Evolutionary conservation across 2,797 vertebrate genomes (phyloP).

Genomic region (Hippocampus kuda): DNA sequence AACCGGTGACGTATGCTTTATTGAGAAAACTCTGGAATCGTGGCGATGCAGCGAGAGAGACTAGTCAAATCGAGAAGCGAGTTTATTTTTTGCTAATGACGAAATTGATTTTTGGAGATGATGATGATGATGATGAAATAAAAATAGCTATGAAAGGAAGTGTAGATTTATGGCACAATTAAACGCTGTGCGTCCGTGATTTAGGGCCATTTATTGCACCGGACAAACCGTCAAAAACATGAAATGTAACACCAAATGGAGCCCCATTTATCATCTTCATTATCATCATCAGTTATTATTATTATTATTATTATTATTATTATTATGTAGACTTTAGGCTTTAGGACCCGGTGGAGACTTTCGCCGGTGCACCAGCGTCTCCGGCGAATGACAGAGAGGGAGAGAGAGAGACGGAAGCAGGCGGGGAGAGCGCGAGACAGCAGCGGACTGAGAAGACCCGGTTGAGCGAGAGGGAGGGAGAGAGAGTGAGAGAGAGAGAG

Average conservation of each 20-base stretch:
- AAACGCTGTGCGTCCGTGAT: no score
- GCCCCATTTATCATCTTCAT: no score
- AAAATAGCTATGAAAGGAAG: no score
- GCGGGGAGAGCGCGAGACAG: slow-evolving; percentile 40
- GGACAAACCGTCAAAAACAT: no score
- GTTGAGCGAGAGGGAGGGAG: slow-evolving; percentile 35
- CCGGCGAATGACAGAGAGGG: slow-evolving; percentile 32
- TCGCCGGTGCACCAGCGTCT: slow-evolving; percentile 38
- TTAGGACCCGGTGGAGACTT: slow-evolving; percentile 59
- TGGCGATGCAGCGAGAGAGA: background rate
- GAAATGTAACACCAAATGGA: no score
- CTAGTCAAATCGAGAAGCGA: no score
- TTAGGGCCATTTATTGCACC: no score
- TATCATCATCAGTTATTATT: no score
- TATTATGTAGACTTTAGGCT: slow-evolving; percentile 39
- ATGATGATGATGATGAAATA: no score
- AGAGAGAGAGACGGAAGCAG: slow-evolving; percentile 22
- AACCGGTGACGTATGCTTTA: background rate
- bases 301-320: no score
- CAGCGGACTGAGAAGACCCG: slow-evolving; percentile 42
- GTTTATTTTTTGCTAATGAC: background rate
- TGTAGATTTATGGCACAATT: no score
- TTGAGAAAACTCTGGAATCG: background rate
- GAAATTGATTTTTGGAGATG: no score
- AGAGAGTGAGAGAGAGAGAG: slow-evolving; percentile 24